These are phyloP conservation scores for Cryptus armator DNA, from an alignment of 2,888 invertebrate genomes.

Conservation along the genomic window DNA sequence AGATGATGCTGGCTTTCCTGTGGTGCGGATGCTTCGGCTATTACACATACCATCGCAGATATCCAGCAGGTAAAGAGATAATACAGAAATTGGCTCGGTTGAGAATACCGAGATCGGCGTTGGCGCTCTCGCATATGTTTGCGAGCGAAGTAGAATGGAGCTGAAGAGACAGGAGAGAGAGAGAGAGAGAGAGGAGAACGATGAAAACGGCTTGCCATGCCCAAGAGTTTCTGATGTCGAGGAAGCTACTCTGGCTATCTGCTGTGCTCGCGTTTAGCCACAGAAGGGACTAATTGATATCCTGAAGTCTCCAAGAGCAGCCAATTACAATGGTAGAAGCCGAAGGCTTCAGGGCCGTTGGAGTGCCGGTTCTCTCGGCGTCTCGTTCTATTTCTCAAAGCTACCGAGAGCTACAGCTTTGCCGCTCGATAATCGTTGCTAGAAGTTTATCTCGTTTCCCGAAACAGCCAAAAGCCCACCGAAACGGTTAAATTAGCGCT, in stretches of 20 bases:
- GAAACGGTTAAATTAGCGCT: constrained; percentile 46
- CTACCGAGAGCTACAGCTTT: constrained; percentile 14
- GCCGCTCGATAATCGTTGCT: constrained; percentile 59
- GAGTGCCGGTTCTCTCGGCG: constrained; percentile 45
- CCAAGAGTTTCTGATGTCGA: constrained; percentile 55
- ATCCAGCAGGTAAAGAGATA: constrained; percentile 52
- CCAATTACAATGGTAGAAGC: constrained; percentile 63
- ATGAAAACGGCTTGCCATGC: constrained; percentile 43
- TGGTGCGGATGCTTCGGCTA: constrained; percentile 6
- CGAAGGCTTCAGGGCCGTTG: constrained; percentile 27
- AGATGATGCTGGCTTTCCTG: constrained; percentile 17
- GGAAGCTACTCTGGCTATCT: constrained; percentile 40
- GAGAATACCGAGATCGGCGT: constrained; percentile 44
- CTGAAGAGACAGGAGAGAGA: not conserved
- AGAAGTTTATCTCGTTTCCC: constrained; percentile 43
- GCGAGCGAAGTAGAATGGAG: constrained; percentile 46
- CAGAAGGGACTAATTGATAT: constrained; percentile 69
- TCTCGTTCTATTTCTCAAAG: constrained; percentile 12
- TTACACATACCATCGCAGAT: constrained; percentile 26
- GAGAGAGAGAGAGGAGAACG: not conserved
- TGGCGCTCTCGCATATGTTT: constrained; percentile 42
- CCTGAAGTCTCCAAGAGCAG: constrained; percentile 62
- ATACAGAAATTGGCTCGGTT: constrained; percentile 44
- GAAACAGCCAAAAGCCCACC: constrained; percentile 31
- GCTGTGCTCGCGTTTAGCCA: constrained; percentile 57